A percentile compares a stretch with the other conserved stretches of the same genome.
These are phyloP conservation scores for Aporophyla nigra DNA, from an alignment of 2,888 invertebrate species.

Conservation along the genomic window DNA sequence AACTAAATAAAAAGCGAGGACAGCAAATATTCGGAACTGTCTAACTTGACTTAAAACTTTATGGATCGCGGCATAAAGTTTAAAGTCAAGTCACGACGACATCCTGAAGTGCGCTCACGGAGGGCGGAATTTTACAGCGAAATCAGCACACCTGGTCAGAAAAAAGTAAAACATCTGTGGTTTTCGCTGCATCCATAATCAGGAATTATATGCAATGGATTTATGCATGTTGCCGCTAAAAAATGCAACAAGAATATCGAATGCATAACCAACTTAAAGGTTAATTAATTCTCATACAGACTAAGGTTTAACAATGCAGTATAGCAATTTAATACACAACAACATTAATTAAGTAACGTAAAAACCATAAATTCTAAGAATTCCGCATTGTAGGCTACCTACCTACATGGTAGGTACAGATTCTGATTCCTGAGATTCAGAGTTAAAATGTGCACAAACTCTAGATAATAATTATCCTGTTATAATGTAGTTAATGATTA, in stretches of 20 bases:
- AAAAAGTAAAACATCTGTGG: background rate
- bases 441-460: background rate
- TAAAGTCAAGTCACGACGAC: background rate
- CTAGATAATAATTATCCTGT: slow-evolving; percentile 1
- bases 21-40: background rate
- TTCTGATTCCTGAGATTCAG: no score
- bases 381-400: background rate
- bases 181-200: background rate
- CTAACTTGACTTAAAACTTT: background rate
- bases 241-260: background rate
- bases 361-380: slow-evolving; percentile 22
- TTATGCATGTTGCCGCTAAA: background rate
- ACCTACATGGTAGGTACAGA: background rate
- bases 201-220: background rate
- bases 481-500: background rate
- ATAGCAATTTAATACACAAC: slow-evolving; percentile 13
- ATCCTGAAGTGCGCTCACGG: background rate
- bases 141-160: background rate
- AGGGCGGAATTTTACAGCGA: background rate
- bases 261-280: background rate
- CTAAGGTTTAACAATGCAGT: background rate
- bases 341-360: slow-evolving; percentile 5
- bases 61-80: background rate
- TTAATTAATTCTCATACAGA: background rate
- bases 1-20: background rate